phyloP scores from a whole-genome alignment of 2,113 vertebrate genomes.

The Grallaria varia region DNA sequence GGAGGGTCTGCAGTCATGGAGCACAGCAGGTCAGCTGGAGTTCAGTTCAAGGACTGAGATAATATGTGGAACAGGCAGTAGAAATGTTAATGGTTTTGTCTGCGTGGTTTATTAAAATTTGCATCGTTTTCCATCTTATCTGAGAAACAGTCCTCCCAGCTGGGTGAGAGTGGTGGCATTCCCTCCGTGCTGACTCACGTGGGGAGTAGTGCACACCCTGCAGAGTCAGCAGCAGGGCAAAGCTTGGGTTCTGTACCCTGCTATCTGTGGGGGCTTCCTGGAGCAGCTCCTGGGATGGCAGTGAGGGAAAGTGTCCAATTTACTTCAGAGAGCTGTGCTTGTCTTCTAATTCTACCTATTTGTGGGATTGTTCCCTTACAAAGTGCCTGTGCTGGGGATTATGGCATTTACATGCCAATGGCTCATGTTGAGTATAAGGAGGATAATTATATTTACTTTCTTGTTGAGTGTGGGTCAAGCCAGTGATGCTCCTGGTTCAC shows the following conservation, averaged over 20 bases:
- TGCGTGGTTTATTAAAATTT: constrained; percentile 12
- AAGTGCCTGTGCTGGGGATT: background rate
- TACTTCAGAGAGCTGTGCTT: background rate
- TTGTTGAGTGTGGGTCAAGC: background rate
- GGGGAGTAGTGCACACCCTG: background rate
- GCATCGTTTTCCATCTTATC: background rate
- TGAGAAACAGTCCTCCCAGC: background rate
- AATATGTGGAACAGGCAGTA: background rate
- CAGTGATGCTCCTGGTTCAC: background rate
- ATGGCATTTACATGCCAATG: background rate
- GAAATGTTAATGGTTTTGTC: constrained; percentile 1
- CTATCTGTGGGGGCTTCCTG: background rate
- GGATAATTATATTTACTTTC: background rate
- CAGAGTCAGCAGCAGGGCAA: background rate
- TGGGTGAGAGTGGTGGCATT: background rate
- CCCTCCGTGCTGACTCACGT: background rate
- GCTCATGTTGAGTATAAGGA: background rate
- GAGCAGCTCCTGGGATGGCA: background rate
- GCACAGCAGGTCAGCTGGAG: background rate
- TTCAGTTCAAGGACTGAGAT: background rate
- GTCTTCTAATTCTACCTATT: background rate
- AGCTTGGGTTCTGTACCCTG: background rate
- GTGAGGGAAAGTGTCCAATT: background rate
- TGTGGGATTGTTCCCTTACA: background rate
- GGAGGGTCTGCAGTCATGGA: background rate